These are phyloP conservation scores for Drosophila percnosoma DNA, from an alignment of 2,888 invertebrate genomes.

Conservation along the genomic window DNA sequence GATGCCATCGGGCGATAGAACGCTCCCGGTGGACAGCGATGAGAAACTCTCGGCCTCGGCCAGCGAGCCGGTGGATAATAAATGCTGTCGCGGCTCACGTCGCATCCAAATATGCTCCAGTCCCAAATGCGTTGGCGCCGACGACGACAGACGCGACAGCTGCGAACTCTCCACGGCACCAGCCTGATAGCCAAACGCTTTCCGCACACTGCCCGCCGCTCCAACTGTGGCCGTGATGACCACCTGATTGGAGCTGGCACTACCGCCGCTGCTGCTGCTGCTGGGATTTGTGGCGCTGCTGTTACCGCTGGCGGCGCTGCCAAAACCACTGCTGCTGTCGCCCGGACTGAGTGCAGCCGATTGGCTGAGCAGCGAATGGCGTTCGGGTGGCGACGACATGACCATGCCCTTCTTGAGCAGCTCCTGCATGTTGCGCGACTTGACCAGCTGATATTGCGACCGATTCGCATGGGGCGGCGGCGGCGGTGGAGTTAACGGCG, in stretches of 20 bases:
- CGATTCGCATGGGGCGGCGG: conserved; percentile 83
- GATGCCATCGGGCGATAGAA: conserved; percentile 92
- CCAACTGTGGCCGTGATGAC: conserved; percentile 43
- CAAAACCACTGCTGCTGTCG: conserved; percentile 83
- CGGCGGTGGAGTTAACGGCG: conserved; percentile 86
- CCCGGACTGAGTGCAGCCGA: conserved; percentile 86
- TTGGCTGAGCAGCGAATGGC: conserved; percentile 86
- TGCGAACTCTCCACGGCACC: conserved; percentile 73
- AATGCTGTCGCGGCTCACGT: conserved; percentile 93
- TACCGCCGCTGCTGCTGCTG: conserved; percentile 22
- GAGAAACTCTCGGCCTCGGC: conserved; percentile 94
- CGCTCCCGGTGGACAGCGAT: conserved; percentile 92
- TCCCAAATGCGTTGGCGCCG: conserved; percentile 92
- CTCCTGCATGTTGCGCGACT: conserved; percentile 83
- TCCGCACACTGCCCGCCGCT: conserved; percentile 64
- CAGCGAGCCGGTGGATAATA: conserved; percentile 92
- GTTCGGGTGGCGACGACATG: conserved; percentile 86
- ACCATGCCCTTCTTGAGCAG: conserved; percentile 89
- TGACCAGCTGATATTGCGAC: conserved; percentile 82
- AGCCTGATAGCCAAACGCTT: conserved; percentile 75
- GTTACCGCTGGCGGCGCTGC: conserved; percentile 80
- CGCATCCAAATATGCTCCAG: conserved; percentile 94
- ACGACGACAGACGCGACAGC: conserved; percentile 91
- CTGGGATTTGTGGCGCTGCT: conserved; percentile 45
- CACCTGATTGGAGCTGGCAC: conserved; percentile 46